These are phyloP conservation scores for Lagopus leucura DNA, from an alignment of 2,113 vertebrate species.

Conservation along the genomic window DNA sequence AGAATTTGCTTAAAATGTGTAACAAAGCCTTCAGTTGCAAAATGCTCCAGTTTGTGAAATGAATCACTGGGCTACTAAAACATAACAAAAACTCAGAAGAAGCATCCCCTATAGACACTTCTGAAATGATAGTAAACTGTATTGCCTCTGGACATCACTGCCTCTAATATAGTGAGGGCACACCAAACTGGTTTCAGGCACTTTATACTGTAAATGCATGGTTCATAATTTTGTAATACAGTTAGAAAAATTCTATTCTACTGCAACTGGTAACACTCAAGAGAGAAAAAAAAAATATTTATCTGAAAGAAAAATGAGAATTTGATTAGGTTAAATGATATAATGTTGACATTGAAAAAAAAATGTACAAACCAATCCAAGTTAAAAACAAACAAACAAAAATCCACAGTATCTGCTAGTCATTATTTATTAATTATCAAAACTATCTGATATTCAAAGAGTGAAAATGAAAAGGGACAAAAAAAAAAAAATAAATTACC, in stretches of 20 bases:
- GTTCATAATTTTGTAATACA: background rate
- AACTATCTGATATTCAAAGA: background rate
- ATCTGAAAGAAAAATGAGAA: background rate
- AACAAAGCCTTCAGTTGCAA: constrained; percentile 27
- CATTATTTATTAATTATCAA: background rate
- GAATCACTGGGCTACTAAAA: constrained; percentile 31
- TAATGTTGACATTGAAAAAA: background rate
- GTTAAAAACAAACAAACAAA: background rate
- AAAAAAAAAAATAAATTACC: background rate
- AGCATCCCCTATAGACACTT: background rate
- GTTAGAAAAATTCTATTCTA: background rate
- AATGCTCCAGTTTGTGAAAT: background rate
- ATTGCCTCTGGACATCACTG: background rate
- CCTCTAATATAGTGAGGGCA: background rate
- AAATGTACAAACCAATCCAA: background rate
- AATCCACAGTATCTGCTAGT: background rate
- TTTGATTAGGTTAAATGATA: background rate
- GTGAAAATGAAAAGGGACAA: background rate
- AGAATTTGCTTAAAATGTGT: constrained; percentile 31
- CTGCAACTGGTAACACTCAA: background rate
- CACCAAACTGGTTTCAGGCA: background rate
- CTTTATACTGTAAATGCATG: background rate
- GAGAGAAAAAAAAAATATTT: background rate
- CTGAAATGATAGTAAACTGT: background rate
- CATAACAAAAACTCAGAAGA: constrained; percentile 12